These are phyloP conservation scores for Copidosoma aretas DNA, from an alignment of 2,888 invertebrate species.

Conservation along the genomic window DNA sequence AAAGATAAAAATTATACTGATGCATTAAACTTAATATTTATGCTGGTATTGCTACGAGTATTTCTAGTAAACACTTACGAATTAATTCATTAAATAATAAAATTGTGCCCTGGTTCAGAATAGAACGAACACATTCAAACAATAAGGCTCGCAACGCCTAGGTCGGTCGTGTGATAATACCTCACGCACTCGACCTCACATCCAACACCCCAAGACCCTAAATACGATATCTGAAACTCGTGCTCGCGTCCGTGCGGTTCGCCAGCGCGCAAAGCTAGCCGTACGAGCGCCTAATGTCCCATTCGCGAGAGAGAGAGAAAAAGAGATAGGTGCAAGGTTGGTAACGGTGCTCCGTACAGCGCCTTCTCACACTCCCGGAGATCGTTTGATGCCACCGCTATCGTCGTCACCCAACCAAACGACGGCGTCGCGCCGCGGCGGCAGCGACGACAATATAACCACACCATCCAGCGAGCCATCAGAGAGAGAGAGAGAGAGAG, in stretches of 20 bases:
- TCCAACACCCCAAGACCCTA: too few species aligned
- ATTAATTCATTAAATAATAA: too few species aligned
- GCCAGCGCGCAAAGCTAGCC: too few species aligned
- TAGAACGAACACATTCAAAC: too few species aligned
- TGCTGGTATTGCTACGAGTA: too few species aligned
- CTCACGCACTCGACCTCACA: too few species aligned
- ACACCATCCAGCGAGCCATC: slow-evolving; percentile 28
- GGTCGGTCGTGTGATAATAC: too few species aligned
- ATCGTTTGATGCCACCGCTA: slow-evolving; percentile 57
- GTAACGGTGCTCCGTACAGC: slow-evolving; percentile 51
- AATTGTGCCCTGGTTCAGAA: too few species aligned
- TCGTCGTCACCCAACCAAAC: slow-evolving; percentile 31
- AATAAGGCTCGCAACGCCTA: too few species aligned
- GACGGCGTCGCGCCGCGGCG: slow-evolving; percentile 46
- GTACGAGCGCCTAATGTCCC: background rate
- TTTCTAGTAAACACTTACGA: too few species aligned
- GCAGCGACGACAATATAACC: slow-evolving; percentile 49
- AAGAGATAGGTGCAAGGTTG: slow-evolving; percentile 48
- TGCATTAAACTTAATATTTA: too few species aligned
- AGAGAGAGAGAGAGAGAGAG: slow-evolving; percentile 29
- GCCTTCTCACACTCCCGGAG: slow-evolving; percentile 37
- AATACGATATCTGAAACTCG: background rate
- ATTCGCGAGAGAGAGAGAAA: background rate
- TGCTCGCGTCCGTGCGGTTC: background rate
- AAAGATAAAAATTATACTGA: too few species aligned